Base-by-base conservation (phyloP, 2,888 invertebrate genomes). In the Dorcus hopei region DNA sequence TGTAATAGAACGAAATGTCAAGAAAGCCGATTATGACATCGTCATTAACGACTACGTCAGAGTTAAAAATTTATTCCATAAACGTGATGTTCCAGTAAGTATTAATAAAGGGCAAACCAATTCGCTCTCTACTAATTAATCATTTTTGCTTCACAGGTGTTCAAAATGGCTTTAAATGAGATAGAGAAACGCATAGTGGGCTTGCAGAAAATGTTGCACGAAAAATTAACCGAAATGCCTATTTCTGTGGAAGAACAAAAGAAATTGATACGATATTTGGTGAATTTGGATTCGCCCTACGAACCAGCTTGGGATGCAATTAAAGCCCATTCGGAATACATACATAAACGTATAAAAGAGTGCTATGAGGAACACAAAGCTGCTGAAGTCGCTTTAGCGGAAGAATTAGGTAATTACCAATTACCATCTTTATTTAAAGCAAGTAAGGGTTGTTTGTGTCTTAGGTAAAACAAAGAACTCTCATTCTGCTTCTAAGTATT, bases 261-360 rank as follows among this genome's bases (percentile, higher is more conserved):
- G 70, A 91, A 94, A 75, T 85, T 97, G 59, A 96, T 98, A 65
- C 89, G 94, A 83, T 85, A 87, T 74, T 83, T 90, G 64, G 85
- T 88, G n/a, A 88, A 87, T 72, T 79, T 92, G 62, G 91, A 91
- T 71, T 85, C 86, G 53, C 83, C 82, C 3, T 92, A 91, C 6
- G 97, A 99, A 79, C 95, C 97, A 1, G 97, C 97, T 0, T 98
- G 98, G 98, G 91, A 93, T 64, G 97, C 96, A 3, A 91, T 99
- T 65, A 85, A 84, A 49, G 88, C 91, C 61, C 89, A 93, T 62
- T 90, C 92, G 61, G 87, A 89, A 53, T 95, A 93, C 78, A 82
- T 96, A 8, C 85, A 86, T 69, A 81, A 80, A 59, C 82, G 87
- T 43, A 80, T 92, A 74, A 85, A 82, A 79, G 75, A 84, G 74